Percentiles rank a stretch among this genome's conserved stretches.
phyloP scores from a whole-genome alignment of 2,797 vertebrate genomes.

The Anguilla obscura region DNA sequence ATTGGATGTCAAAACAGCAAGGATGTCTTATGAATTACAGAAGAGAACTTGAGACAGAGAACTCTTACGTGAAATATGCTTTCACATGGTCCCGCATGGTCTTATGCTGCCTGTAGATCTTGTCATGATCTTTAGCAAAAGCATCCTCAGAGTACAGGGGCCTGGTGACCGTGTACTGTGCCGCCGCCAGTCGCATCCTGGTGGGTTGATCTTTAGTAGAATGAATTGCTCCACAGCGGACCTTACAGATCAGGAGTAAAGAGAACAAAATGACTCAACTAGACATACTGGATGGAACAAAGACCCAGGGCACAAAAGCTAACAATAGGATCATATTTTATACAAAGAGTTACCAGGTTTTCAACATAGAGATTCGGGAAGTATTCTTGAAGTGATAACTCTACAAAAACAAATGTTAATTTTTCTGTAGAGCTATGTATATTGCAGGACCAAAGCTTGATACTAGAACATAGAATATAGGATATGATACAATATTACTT shows the following conservation, averaged over 20 bases:
- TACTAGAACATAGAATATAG: not conserved
- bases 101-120: conserved; percentile 78
- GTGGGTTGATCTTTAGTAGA: not conserved
- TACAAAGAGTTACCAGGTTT: not conserved
- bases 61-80: conserved; percentile 81
- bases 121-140: conserved; percentile 79
- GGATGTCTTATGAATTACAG: not conserved
- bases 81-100: conserved; percentile 76
- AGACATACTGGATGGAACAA: not conserved
- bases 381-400: not conserved
- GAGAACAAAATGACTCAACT: not conserved
- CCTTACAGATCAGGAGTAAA: not conserved
- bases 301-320: not conserved
- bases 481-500: not conserved
- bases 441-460: not conserved
- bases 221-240: not conserved
- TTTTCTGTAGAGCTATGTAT: not conserved
- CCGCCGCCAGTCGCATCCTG: conserved; percentile 76
- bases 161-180: conserved; percentile 82
- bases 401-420: not conserved
- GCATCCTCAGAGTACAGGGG: conserved; percentile 83
- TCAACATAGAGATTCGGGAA: not conserved
- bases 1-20: not conserved
- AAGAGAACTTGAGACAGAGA: conserved; percentile 17
- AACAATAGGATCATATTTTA: not conserved